Evolutionary conservation across 2,888 invertebrate species (phyloP).

Genomic region (Phaedon cochleariae): DNA sequence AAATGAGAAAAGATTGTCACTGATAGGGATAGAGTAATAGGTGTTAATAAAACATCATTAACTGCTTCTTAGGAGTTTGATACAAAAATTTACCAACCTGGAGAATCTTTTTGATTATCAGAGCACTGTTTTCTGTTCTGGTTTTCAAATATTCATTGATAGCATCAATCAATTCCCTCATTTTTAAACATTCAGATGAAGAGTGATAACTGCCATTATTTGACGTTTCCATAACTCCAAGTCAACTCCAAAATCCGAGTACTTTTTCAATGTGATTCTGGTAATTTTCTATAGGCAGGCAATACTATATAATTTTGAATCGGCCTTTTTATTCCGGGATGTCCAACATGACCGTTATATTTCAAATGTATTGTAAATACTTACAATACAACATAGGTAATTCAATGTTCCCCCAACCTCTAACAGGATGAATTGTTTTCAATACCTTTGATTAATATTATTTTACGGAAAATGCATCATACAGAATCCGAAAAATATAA

Average conservation of each 20-base stretch:
- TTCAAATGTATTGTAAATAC: not conserved
- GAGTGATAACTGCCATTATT: conserved; percentile 24
- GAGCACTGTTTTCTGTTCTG: conserved; percentile 41
- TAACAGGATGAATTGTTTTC: too few species aligned
- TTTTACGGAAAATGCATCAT: not conserved
- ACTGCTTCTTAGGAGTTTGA: too few species aligned
- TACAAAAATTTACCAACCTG: conserved; percentile 40
- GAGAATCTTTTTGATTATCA: conserved; percentile 46
- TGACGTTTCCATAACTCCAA: conserved; percentile 27
- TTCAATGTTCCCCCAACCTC: not conserved
- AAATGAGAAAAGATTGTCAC: conserved; percentile 32
- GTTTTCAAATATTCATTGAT: conserved; percentile 45
- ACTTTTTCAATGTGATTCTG: too few species aligned
- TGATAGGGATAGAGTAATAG: too few species aligned
- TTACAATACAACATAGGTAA: too few species aligned
- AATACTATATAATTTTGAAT: not conserved
- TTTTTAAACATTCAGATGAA: conserved; percentile 25
- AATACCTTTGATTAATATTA: too few species aligned
- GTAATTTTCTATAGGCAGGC: too few species aligned
- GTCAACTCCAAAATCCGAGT: too few species aligned
- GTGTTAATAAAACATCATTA: too few species aligned
- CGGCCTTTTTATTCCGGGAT: not conserved
- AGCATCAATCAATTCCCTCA: conserved; percentile 32
- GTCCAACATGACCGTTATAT: not conserved
- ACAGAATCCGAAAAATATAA: conserved; percentile 1